Evolutionary conservation across 2,113 vertebrate species (phyloP), one percentile per base, ranked within the genome.

Genomic region (Passer domesticus): DNA sequence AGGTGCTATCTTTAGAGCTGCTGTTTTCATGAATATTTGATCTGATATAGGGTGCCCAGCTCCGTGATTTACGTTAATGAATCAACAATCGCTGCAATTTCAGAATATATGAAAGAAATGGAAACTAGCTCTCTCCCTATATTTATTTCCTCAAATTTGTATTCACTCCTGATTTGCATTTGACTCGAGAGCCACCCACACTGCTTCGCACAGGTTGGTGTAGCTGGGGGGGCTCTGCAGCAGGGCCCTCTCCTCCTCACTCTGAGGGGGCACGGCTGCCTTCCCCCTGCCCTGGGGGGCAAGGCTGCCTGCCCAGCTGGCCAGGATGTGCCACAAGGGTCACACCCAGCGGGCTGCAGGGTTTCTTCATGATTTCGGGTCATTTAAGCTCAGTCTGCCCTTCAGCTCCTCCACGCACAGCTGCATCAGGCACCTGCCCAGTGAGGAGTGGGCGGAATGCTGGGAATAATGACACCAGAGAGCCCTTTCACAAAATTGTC

Each of bases 91-190:
- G 5, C 69, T 64, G 23, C 70, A 24, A 41, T 83, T 91, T 53
- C 47, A 16, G 74, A 64, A 87, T 27, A 21, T 37, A 31, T 52
- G 86, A 89, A 90, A 84, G 56, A 92, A 92, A 64, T 49, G 44
- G 50, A 60, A 87, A 64, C 56, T 20, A 84, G 49, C 56, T 82
- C 83, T 82, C 70, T 67, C 44, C 50, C 22, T 56, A 20, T 82
- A 81, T 92, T 90, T 77, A 50, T 89, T 93, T 78, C 89, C 76
- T 83, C 56, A 23, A 39, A 81, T 75, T 81, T 91, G 17, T 84
- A 49, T 92, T 96, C 89, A 30, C 11, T 89, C 8, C 6, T 24
- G 60, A 58, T 68, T 87, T 94, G 60, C 80, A 41, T 84, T 86
- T 84, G 87, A 22, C 68, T 94, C 41, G 31, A 68, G 86, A 94